phyloP scores from a whole-genome alignment of 2,888 invertebrate genomes.

The Sesamia inferens region DNA sequence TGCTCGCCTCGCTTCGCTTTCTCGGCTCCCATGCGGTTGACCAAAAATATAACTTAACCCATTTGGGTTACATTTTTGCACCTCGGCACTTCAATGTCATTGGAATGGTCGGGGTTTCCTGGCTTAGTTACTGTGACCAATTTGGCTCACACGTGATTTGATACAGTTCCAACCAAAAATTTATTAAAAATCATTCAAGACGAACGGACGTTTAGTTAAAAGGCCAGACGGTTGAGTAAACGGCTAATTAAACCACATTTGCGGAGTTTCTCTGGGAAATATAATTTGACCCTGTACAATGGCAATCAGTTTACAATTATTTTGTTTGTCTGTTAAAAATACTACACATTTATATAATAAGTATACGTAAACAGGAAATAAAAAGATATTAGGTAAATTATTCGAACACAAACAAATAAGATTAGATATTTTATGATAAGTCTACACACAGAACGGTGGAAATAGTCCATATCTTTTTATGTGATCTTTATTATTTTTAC shows the following conservation, averaged over 20 bases:
- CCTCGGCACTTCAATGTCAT: too few relatives aligned
- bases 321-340: neutral
- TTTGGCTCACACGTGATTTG: too few relatives aligned
- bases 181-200: too few relatives aligned
- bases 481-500: neutral
- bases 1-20: too few relatives aligned
- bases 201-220: too few relatives aligned
- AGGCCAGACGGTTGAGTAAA: too few relatives aligned
- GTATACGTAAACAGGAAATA: neutral
- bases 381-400: neutral
- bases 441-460: neutral
- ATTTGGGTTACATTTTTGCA: too few relatives aligned
- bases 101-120: too few relatives aligned
- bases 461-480: neutral
- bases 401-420: neutral
- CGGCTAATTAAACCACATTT: neutral
- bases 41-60: too few relatives aligned
- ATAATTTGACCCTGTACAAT: neutral
- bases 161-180: too few relatives aligned
- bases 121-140: too few relatives aligned
- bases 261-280: neutral
- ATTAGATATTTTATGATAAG: neutral
- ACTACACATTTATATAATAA: neutral
- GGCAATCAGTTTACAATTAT: neutral
- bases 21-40: too few relatives aligned